A percentile compares a stretch with the other conserved stretches of the same genome.
These are phyloP conservation scores for Matsumyia berberina DNA, from an alignment of 2,888 invertebrate species.

Conservation along the genomic window DNA sequence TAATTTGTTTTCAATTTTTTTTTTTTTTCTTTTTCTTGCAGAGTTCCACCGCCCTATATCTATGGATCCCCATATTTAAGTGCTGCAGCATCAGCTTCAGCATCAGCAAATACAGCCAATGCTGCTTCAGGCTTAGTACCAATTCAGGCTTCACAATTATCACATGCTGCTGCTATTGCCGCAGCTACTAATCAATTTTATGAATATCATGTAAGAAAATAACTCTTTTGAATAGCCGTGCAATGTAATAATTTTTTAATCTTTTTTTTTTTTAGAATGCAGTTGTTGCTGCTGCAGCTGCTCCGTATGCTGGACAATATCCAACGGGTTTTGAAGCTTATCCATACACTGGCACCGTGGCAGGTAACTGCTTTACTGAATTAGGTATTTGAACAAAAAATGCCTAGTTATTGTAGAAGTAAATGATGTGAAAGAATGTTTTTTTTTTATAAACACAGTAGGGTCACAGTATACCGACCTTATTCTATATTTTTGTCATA, in stretches of 20 bases:
- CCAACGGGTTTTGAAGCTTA: conserved; percentile 70
- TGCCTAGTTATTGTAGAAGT: conserved; percentile 6
- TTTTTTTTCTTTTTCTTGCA: conserved; percentile 78
- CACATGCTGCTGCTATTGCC: conserved; percentile 91
- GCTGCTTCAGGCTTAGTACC: conserved; percentile 88
- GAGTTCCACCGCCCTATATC: conserved; percentile 91
- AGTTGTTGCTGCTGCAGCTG: conserved; percentile 69
- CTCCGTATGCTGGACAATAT: conserved; percentile 68
- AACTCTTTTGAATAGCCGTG: not conserved
- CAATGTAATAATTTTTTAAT: not conserved
- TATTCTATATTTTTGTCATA: too few relatives aligned
- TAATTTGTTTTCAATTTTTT: conserved; percentile 1
- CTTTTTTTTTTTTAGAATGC: conserved; percentile 55
- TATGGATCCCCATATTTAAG: conserved; percentile 89
- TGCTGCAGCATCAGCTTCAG: conserved; percentile 82
- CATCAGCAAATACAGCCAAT: conserved; percentile 77
- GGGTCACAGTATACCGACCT: too few relatives aligned
- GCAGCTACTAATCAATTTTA: conserved; percentile 92
- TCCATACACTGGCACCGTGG: conserved; percentile 68
- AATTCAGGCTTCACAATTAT: conserved; percentile 87
- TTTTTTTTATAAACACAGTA: not conserved
- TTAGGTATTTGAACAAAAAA: conserved; percentile 44
- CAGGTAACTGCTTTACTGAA: conserved; percentile 72
- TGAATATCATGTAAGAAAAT: conserved; percentile 87
- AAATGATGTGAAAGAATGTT: too few relatives aligned